Conservation (phyloP, 2,797 vertebrate species). For the Falco peregrinus region DNA sequence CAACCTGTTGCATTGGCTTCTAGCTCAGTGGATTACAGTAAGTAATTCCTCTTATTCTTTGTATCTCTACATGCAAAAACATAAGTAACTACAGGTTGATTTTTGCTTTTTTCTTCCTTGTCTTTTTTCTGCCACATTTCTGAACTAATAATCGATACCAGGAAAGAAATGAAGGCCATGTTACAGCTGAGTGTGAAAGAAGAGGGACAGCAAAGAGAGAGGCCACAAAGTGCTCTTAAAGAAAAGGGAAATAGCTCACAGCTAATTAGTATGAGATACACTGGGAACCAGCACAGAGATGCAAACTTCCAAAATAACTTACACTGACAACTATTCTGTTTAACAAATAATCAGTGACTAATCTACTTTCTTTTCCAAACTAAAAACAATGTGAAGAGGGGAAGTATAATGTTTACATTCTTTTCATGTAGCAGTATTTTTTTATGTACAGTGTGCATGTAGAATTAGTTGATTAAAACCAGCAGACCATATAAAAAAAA, state of each 20-base stretch:
- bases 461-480: background rate
- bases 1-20: background rate
- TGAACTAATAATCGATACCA: background rate
- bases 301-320: background rate
- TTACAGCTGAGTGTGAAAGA: background rate
- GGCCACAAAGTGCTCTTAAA: background rate
- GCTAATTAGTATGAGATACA: background rate
- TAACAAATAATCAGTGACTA: conserved; percentile 40
- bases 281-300: background rate
- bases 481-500: background rate
- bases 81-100: background rate
- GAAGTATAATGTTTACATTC: background rate
- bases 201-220: background rate
- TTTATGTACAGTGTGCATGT: background rate
- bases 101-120: background rate
- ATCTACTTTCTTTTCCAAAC: background rate
- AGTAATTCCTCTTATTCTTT: background rate
- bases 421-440: background rate
- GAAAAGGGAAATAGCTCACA: background rate
- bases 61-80: background rate
- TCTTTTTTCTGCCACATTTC: background rate
- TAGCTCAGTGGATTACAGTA: background rate
- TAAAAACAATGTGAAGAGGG: background rate
- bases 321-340: background rate
- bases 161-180: background rate